Evolutionary conservation across 2,797 vertebrate species (phyloP).

Genomic region (Acanthurus leucopareius): DNA sequence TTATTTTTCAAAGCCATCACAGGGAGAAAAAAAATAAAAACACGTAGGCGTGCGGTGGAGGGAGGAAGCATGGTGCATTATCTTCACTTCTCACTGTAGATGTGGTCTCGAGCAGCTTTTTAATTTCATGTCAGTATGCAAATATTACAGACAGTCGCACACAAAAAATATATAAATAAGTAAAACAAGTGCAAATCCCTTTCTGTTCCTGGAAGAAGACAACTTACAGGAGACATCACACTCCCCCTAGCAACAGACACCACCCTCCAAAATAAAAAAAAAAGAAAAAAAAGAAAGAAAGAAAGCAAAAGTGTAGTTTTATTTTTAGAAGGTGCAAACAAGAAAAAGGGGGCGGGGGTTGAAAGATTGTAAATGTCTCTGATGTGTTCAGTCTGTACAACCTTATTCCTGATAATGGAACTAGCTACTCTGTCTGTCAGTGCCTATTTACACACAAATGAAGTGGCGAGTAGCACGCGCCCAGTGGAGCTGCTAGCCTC

Average conservation of each 20-base stretch:
- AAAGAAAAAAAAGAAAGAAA: background rate
- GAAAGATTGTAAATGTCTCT: slow-evolving; percentile 75
- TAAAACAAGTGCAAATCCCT: slow-evolving; percentile 37
- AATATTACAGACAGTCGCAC: slow-evolving; percentile 67
- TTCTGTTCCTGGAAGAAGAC: slow-evolving; percentile 71
- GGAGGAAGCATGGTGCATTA: slow-evolving; percentile 33
- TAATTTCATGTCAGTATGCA: slow-evolving; percentile 78
- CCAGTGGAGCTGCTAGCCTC: slow-evolving; percentile 76
- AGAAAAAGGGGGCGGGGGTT: slow-evolving; percentile 30
- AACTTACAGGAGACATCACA: slow-evolving; percentile 48
- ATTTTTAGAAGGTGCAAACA: slow-evolving; percentile 83
- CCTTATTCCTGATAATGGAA: slow-evolving; percentile 81
- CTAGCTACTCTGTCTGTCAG: slow-evolving; percentile 78
- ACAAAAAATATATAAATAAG: background rate
- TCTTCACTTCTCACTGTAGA: slow-evolving; percentile 46
- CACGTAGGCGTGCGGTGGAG: slow-evolving; percentile 30
- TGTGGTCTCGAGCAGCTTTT: slow-evolving; percentile 65
- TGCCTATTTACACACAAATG: slow-evolving; percentile 83
- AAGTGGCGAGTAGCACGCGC: slow-evolving; percentile 73
- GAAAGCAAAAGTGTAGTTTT: slow-evolving; percentile 50
- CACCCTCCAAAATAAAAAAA: background rate
- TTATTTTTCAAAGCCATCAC: slow-evolving; percentile 44
- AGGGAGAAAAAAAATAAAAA: background rate
- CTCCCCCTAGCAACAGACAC: slow-evolving; percentile 79
- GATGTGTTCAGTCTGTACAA: slow-evolving; percentile 78